These are phyloP conservation scores for Meiosimyza decipiens DNA, from an alignment of 2,888 invertebrate species.

Conservation along the genomic window DNA sequence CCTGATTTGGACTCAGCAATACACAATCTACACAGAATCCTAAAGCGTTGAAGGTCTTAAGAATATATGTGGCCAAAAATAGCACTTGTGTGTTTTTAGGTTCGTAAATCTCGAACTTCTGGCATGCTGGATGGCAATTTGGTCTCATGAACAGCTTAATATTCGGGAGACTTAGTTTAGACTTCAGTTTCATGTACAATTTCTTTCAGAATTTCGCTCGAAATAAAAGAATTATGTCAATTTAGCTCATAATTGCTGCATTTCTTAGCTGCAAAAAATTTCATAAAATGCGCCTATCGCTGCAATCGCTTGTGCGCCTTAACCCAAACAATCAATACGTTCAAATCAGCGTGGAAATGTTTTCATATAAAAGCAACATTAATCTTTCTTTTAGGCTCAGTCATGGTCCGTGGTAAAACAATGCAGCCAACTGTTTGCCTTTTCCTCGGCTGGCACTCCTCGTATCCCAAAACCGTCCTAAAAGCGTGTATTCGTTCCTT, in stretches of 20 bases:
- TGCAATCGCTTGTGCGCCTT: not conserved
- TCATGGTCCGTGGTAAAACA: constrained; percentile 39
- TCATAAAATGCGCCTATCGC: not conserved
- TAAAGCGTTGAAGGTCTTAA: too few species aligned
- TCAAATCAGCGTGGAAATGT: constrained; percentile 24
- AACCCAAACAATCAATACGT: not conserved
- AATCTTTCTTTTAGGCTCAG: constrained; percentile 32
- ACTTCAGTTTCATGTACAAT: too few species aligned
- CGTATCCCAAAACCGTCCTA: not conserved
- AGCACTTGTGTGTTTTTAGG: too few species aligned
- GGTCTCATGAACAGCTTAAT: too few species aligned
- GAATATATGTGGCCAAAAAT: too few species aligned
- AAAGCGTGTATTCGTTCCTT: constrained; percentile 5
- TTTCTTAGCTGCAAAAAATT: not conserved
- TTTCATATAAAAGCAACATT: constrained; percentile 28
- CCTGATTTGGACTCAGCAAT: too few species aligned
- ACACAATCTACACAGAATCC: too few species aligned
- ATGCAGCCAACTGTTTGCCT: constrained; percentile 18
- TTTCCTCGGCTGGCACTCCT: constrained; percentile 41
- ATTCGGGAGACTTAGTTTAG: too few species aligned
- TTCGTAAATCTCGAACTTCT: too few species aligned
- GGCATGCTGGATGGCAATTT: too few species aligned
- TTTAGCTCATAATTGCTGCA: not conserved
- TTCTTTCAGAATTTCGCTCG: too few species aligned
- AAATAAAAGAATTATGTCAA: not conserved